These are phyloP conservation scores for Elymnias hypermnestra DNA, from an alignment of 1,140 invertebrate species.

Conservation along the genomic window DNA sequence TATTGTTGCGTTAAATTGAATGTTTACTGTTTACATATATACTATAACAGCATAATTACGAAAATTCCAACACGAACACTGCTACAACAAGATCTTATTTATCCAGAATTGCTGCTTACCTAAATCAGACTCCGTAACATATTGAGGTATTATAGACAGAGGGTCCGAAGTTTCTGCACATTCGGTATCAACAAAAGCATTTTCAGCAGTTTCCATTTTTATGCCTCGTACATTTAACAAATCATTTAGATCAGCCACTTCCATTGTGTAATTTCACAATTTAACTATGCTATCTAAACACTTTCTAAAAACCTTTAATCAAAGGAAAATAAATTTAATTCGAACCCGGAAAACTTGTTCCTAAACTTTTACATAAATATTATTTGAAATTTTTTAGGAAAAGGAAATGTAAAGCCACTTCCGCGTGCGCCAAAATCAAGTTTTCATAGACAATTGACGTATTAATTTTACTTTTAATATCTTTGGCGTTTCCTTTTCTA, in stretches of 20 bases:
- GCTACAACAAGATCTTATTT: not conserved
- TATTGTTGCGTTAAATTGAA: too few species aligned
- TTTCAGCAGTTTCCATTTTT: constrained; percentile 61
- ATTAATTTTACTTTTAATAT: not conserved
- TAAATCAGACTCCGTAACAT: constrained; percentile 62
- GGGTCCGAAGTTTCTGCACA: constrained; percentile 45
- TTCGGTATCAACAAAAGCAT: constrained; percentile 36
- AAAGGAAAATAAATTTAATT: constrained; percentile 12
- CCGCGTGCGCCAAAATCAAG: constrained; percentile 56
- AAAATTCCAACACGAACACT: too few species aligned
- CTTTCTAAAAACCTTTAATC: too few species aligned
- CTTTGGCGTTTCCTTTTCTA: constrained; percentile 9
- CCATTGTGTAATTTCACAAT: constrained; percentile 33
- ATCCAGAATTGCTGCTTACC: constrained; percentile 35
- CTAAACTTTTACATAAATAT: constrained; percentile 25
- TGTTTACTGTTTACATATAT: too few species aligned
- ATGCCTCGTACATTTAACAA: constrained; percentile 54
- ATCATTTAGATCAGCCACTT: constrained; percentile 58
- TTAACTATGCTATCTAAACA: too few species aligned
- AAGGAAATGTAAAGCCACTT: constrained; percentile 63
- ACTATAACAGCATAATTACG: too few species aligned
- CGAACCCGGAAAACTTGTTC: constrained; percentile 21
- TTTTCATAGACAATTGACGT: constrained; percentile 16
- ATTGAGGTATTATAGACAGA: constrained; percentile 62
- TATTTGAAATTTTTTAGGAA: constrained; percentile 61